These are phyloP conservation scores for Catalaphyllia jardinei DNA, from an alignment of 64 coral and sea anemone genomes.

Conservation along the genomic window DNA sequence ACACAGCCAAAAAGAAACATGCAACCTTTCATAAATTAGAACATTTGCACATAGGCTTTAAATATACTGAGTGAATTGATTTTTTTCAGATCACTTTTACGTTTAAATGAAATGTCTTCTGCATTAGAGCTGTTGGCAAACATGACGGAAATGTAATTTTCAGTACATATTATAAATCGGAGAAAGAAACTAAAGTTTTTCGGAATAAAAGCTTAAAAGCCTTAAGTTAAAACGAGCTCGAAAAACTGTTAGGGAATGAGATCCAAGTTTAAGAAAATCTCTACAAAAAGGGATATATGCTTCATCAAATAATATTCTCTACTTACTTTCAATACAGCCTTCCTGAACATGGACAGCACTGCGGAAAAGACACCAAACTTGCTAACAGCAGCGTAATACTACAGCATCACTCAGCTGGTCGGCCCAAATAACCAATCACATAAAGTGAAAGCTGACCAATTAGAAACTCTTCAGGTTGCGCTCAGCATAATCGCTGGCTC, in stretches of 20 bases:
- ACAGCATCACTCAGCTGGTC: not conserved
- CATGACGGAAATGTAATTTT: too few species aligned
- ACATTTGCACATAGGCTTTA: too few species aligned
- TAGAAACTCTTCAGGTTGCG: not conserved
- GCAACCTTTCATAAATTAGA: too few species aligned
- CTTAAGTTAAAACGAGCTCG: not conserved
- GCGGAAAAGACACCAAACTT: not conserved
- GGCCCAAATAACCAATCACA: not conserved
- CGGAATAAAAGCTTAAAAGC: too few species aligned
- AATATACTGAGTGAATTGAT: too few species aligned
- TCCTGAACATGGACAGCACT: constrained; percentile 7
- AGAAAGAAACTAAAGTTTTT: too few species aligned
- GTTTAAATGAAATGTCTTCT: too few species aligned
- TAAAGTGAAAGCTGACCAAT: not conserved
- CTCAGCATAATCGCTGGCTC: constrained; percentile 26
- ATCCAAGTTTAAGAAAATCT: not conserved
- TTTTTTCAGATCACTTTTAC: too few species aligned
- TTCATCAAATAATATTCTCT: not conserved
- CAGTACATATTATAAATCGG: too few species aligned
- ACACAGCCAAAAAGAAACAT: too few species aligned
- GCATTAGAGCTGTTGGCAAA: too few species aligned
- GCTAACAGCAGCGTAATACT: not conserved
- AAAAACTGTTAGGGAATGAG: not conserved
- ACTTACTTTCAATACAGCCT: not conserved
- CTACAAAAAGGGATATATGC: too few species aligned